Conservation (phyloP, 1,140 invertebrate species). For the Nomia melanderi region DNA sequence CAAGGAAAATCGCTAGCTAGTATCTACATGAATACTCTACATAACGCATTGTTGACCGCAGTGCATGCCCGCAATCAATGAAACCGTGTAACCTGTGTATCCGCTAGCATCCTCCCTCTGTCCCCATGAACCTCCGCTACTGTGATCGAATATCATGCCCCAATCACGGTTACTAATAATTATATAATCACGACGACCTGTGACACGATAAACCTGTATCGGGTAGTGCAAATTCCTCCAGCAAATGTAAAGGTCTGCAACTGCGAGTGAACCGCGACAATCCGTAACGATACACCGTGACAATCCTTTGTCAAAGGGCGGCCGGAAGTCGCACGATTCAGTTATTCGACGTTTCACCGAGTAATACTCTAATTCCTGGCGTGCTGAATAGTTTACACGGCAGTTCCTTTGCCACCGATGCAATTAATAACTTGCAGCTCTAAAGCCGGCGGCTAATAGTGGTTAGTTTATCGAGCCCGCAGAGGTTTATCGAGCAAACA, state of each 20-base stretch:
- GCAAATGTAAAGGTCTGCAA: too few species aligned
- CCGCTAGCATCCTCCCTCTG: too few species aligned
- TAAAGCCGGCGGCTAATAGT: conserved; percentile 47
- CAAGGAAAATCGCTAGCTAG: too few species aligned
- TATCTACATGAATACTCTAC: too few species aligned
- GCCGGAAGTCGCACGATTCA: conserved; percentile 31
- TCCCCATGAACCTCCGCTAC: too few species aligned
- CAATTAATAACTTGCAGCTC: conserved; percentile 60
- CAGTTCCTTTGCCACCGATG: conserved; percentile 17
- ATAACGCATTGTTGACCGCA: too few species aligned
- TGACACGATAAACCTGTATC: too few species aligned
- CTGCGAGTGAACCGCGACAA: conserved; percentile 12
- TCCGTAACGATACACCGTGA: neutral
- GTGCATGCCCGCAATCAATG: too few species aligned
- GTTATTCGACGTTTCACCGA: conserved; percentile 32
- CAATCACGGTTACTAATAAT: conserved; percentile 12
- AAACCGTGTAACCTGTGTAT: too few species aligned
- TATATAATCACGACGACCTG: too few species aligned
- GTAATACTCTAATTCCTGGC: conserved; percentile 35
- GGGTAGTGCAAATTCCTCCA: too few species aligned
- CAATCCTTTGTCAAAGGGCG: conserved; percentile 2
- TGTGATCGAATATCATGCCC: too few species aligned
- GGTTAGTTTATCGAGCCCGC: conserved; percentile 45
- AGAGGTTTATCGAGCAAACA: conserved; percentile 63
- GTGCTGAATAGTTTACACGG: conserved; percentile 19